phyloP scores from a whole-genome alignment of 2,888 invertebrate genomes.

The Matsumyia berberina region DNA sequence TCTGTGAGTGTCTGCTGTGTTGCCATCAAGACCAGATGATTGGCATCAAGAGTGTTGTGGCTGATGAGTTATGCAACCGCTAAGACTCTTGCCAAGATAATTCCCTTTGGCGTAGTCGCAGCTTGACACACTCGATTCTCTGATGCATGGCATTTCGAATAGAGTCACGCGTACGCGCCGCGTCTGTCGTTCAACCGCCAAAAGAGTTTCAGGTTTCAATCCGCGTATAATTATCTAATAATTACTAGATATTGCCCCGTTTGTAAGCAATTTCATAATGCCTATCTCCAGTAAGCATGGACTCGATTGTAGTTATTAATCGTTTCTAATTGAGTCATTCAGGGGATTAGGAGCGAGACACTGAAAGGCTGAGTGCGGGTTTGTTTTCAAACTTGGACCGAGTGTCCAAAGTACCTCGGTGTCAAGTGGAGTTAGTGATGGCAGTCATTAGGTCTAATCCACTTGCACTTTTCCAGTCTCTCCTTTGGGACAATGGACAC shows the following conservation, averaged over 20 bases:
- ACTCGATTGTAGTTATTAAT: slow-evolving; percentile 33
- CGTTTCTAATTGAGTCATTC: slow-evolving; percentile 53
- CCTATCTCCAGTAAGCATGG: slow-evolving; percentile 24
- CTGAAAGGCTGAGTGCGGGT: not conserved
- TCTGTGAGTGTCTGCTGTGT: slow-evolving; percentile 33
- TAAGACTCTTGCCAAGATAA: slow-evolving; percentile 34
- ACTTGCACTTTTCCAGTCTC: not conserved
- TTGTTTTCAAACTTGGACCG: not conserved
- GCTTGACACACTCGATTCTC: slow-evolving; percentile 18
- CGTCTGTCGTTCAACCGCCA: slow-evolving; percentile 24
- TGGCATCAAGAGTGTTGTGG: slow-evolving; percentile 28
- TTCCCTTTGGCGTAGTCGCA: slow-evolving; percentile 49
- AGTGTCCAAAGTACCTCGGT: not conserved
- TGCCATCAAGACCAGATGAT: slow-evolving; percentile 56
- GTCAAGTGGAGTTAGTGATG: not conserved
- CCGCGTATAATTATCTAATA: slow-evolving; percentile 48
- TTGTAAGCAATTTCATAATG: slow-evolving; percentile 28
- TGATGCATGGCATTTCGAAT: slow-evolving; percentile 45
- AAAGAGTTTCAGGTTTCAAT: slow-evolving; percentile 58
- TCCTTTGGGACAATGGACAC: not conserved
- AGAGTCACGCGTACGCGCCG: slow-evolving; percentile 20
- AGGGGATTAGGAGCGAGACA: not conserved
- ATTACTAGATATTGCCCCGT: slow-evolving; percentile 24
- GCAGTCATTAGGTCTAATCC: slow-evolving; percentile 9
- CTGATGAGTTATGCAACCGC: slow-evolving; percentile 48